A percentile compares a stretch with the other conserved stretches of the same genome.
Evolutionary conservation across 2,113 vertebrate species (phyloP).

Genomic region (Nycticorax nycticorax): DNA sequence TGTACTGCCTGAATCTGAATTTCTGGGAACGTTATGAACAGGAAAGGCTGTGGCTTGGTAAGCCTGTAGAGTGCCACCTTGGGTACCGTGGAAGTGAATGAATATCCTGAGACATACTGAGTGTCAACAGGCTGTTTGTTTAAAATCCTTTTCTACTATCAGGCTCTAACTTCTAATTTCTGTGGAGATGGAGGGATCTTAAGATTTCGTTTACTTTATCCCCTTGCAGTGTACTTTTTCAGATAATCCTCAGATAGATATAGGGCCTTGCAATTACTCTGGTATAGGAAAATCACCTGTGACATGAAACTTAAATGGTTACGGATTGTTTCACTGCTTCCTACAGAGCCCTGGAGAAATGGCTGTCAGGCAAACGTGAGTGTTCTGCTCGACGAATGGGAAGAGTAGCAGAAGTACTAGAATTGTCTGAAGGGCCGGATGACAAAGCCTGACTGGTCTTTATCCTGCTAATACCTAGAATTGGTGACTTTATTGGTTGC

Average conservation of each 20-base stretch:
- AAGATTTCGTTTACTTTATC: background rate
- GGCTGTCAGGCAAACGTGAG: rapidly evolving
- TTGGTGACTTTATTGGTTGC: background rate
- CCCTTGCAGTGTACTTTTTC: background rate
- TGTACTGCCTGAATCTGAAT: background rate
- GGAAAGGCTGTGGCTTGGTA: background rate
- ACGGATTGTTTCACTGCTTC: background rate
- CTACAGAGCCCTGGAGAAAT: background rate
- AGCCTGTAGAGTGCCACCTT: background rate
- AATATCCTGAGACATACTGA: background rate
- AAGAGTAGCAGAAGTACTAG: background rate
- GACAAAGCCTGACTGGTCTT: background rate
- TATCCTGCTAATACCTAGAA: background rate
- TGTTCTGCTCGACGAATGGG: background rate
- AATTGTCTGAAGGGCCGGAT: background rate
- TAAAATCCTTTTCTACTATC: background rate
- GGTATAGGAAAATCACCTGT: background rate
- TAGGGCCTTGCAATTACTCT: background rate
- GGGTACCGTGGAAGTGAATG: background rate
- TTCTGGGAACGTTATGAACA: background rate
- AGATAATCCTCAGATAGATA: background rate
- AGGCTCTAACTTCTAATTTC: background rate
- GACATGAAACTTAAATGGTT: background rate
- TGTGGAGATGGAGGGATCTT: rapidly evolving
- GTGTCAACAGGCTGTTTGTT: background rate